Evolutionary conservation across 1,140 invertebrate species (phyloP).

Genomic region (Plutomurus gul): DNA sequence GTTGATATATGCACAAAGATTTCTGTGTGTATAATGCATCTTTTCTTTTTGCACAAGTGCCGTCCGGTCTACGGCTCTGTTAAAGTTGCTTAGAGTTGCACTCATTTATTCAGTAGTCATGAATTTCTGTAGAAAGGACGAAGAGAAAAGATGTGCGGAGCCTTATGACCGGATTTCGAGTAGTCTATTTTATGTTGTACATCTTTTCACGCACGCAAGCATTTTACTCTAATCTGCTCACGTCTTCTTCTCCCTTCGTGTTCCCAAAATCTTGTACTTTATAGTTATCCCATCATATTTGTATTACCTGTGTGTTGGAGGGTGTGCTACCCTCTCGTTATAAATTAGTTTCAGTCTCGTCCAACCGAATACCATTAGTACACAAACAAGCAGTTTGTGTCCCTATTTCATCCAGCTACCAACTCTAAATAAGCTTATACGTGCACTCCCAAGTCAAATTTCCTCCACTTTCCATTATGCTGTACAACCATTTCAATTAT

Average conservation of each 20-base stretch:
- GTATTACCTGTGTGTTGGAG: no score
- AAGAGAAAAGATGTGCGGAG: neutral
- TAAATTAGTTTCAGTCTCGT: no score
- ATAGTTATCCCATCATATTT: neutral
- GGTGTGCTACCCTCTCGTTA: no score
- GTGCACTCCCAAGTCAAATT: neutral
- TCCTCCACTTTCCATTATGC: no score
- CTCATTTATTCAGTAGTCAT: constrained; percentile 1
- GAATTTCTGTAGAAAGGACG: neutral
- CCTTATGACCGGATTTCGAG: neutral
- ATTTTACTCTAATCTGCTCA: neutral
- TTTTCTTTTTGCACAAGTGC: constrained; percentile 1
- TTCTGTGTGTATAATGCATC: neutral
- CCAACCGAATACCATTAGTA: no score
- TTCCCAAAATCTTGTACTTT: no score
- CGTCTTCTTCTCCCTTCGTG: neutral
- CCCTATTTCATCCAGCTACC: no score
- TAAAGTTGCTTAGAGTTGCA: neutral
- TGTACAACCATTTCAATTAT: neutral
- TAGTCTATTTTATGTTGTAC: neutral
- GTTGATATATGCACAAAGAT: neutral
- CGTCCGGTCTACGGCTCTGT: neutral
- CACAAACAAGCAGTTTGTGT: no score
- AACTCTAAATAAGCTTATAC: neutral
- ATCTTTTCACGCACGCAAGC: neutral